phyloP scores from a whole-genome alignment of 2,888 invertebrate genomes.

The Hyposoter dolosus region DNA sequence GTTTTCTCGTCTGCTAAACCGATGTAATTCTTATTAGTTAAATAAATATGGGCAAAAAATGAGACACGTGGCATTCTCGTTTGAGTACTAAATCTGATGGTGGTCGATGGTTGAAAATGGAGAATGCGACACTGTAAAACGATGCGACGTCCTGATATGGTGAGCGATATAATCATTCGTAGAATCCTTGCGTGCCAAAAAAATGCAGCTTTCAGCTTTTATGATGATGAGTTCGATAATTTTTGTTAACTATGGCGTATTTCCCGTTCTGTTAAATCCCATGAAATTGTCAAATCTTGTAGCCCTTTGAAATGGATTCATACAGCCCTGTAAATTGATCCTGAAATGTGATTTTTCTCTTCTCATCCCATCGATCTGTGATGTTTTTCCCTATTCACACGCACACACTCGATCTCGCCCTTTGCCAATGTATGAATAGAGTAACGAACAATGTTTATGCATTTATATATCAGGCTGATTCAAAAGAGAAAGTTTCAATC shows the following conservation, averaged over 20 bases:
- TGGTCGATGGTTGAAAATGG: constrained; percentile 23
- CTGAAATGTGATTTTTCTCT: constrained; percentile 8
- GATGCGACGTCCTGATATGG: constrained; percentile 19
- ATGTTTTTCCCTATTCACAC: constrained; percentile 21
- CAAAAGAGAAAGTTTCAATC: background rate
- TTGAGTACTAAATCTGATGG: constrained; percentile 19
- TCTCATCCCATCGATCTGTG: constrained; percentile 17
- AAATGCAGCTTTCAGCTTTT: constrained; percentile 17
- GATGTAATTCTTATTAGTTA: background rate
- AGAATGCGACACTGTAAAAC: background rate
- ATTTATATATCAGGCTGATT: background rate
- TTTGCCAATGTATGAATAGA: background rate
- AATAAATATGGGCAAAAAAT: constrained; percentile 6
- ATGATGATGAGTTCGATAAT: constrained; percentile 1
- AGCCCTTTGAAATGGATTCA: constrained; percentile 50
- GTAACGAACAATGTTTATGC: background rate
- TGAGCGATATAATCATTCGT: constrained; percentile 26
- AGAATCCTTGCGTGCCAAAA: background rate
- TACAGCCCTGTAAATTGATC: constrained; percentile 37
- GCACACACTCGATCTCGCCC: constrained; percentile 41
- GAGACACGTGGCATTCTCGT: background rate
- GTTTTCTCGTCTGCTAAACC: constrained; percentile 16
- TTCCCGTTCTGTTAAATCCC: constrained; percentile 15
- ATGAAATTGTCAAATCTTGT: constrained; percentile 37
- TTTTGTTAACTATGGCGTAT: constrained; percentile 42